Evolutionary conservation across 2,888 invertebrate species (phyloP), one percentile per base, ranked within the genome.

Genomic region (Eilema sororculum): DNA sequence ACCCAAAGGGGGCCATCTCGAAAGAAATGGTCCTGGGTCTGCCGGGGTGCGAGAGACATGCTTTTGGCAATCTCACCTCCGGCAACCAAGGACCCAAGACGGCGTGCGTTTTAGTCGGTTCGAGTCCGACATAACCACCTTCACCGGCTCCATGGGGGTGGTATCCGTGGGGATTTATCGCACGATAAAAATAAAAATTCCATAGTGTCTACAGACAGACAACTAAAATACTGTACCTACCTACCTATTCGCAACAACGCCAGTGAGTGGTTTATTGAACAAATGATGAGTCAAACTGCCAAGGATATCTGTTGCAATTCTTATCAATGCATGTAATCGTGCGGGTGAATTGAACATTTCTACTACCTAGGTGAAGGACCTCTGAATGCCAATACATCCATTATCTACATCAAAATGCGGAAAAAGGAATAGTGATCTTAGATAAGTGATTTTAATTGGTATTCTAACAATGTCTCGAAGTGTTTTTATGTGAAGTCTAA

Each of bases 271-370:
- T 56, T 24, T 6, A 22, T 52, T 64, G 20, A 28, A 56, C 8
- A 30, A 12, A 9, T 20, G 30, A 57, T 71, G 25, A 58, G 58
- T 3, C 25, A 58, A 13, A 62, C 24, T 63, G 41, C 25, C 22
- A 80, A 78, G 77, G 72, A 68, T 66, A 57, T 57, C 65, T 58
- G 61, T 65, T 62, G 67, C 56, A 25, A 41, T 30, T 65, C 60
- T 70, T 81, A 81, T 80, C 80, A 62, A 25, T 52, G 22, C 61
- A 30, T n/a, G 22, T 22, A 57, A 82, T 82, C 78, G 78, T 81
- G 70, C 75, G 77, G 81, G 82, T 20, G 74, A 79, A 76, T 75
- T 72, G 75, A 81, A 71, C 28, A 66, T 37, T 65, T 73, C 68
- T 33, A 69, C 65, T 67, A 69, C 67, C 63, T 63, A 68, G 74